Evolutionary conservation across 2,113 vertebrate species (phyloP).

Genomic region (Brachyistius frenatus): DNA sequence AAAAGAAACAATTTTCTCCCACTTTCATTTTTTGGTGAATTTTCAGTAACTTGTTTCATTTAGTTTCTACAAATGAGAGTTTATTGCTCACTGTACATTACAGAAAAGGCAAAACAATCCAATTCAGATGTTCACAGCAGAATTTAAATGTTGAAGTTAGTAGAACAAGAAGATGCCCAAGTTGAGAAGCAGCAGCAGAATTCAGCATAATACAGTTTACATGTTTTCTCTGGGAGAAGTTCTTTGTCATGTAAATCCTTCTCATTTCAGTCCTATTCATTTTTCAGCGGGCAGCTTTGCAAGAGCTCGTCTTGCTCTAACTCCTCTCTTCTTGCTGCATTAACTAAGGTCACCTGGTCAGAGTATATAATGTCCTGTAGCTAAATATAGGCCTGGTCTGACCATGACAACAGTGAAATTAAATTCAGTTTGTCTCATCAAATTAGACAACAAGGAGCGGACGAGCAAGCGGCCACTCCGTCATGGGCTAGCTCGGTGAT

Average conservation of each 20-base stretch:
- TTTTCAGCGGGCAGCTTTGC: neutral
- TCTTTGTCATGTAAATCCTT: slow-evolving; percentile 14
- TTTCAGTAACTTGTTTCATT: slow-evolving; percentile 17
- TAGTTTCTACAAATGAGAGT: neutral
- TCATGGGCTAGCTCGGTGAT: slow-evolving; percentile 42
- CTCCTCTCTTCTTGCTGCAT: neutral
- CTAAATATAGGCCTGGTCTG: slow-evolving; percentile 49
- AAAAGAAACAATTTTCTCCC: slow-evolving; percentile 15
- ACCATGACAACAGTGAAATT: slow-evolving; percentile 39
- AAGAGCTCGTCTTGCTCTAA: neutral
- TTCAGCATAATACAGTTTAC: neutral
- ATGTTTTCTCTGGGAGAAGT: neutral
- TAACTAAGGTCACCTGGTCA: slow-evolving; percentile 24
- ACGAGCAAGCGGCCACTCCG: slow-evolving; percentile 16
- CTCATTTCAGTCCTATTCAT: neutral
- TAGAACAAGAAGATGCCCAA: neutral
- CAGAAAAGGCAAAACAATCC: neutral
- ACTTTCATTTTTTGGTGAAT: neutral
- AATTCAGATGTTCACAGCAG: neutral
- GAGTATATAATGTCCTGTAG: slow-evolving; percentile 9
- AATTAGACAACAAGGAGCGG: slow-evolving; percentile 46
- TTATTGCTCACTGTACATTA: neutral
- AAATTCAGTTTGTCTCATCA: slow-evolving; percentile 54
- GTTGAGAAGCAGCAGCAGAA: neutral
- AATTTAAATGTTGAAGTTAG: neutral